Conservation (phyloP, 2,113 vertebrate species). For the Crotalus viridis region DNA sequence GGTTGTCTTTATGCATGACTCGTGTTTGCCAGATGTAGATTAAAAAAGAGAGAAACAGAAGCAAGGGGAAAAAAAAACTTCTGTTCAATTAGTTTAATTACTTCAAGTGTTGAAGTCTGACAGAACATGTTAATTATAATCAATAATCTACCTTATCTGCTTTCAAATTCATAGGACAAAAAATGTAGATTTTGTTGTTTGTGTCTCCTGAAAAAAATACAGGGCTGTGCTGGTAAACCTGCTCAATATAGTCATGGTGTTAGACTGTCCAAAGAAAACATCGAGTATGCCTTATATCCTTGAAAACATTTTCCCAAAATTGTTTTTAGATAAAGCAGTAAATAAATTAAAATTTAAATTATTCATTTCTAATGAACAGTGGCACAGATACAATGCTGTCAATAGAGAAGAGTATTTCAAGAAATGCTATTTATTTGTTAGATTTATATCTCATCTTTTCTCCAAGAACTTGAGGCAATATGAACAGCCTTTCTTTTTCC, state of each 20-base stretch:
- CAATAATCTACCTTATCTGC: slow-evolving; percentile 34
- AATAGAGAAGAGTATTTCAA: not conserved
- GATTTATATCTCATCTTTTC: not conserved
- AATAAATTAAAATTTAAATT: not conserved
- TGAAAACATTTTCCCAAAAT: not conserved
- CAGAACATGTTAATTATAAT: slow-evolving; percentile 37
- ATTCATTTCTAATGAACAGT: not conserved
- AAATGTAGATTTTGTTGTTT: slow-evolving; percentile 11
- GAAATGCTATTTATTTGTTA: not conserved
- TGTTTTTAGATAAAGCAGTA: not conserved
- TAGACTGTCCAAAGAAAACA: not conserved
- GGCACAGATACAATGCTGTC: not conserved
- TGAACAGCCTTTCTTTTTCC: not conserved
- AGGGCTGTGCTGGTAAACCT: not conserved
- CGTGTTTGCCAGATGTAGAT: slow-evolving; percentile 16
- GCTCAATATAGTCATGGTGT: not conserved
- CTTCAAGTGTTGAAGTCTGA: slow-evolving; percentile 32
- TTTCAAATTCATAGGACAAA: slow-evolving; percentile 26
- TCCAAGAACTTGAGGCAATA: not conserved
- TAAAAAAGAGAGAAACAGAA: not conserved
- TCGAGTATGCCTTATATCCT: not conserved
- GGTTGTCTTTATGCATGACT: slow-evolving; percentile 1
- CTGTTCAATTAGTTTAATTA: slow-evolving; percentile 36
- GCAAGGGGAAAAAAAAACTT: not conserved
- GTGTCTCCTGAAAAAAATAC: slow-evolving; percentile 14